Conservation (phyloP, 2,113 vertebrate genomes). For the Corythornis vintsioides region DNA sequence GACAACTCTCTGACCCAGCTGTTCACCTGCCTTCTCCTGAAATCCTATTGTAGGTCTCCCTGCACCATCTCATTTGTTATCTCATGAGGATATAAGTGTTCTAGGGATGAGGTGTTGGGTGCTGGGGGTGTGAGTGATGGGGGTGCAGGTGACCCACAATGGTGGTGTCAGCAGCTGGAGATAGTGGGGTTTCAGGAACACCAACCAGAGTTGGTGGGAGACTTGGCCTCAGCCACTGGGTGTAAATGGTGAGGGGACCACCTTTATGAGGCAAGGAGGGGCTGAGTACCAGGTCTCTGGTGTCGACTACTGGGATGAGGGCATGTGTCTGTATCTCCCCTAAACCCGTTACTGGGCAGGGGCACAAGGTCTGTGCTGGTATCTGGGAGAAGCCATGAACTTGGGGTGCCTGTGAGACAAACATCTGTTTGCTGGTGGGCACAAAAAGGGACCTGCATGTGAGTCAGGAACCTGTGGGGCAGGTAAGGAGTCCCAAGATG, state of each 20-base stretch:
- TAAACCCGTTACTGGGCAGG: neutral
- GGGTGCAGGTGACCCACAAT: neutral
- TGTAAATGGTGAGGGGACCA: fast-evolving
- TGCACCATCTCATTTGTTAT: neutral
- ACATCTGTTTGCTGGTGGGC: neutral
- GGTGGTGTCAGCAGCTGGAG: neutral
- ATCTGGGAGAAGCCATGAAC: neutral
- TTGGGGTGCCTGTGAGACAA: neutral
- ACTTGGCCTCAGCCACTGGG: fast-evolving
- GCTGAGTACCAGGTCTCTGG: neutral
- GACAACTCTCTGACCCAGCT: neutral
- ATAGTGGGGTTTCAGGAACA: neutral
- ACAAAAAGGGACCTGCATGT: neutral
- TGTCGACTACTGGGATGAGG: neutral
- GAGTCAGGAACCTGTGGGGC: neutral
- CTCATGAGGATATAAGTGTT: fast-evolving
- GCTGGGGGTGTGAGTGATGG: fast-evolving
- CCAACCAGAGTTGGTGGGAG: fast-evolving
- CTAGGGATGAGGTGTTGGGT: neutral
- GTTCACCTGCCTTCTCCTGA: neutral
- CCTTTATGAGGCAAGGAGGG: fast-evolving
- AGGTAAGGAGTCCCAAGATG: neutral
- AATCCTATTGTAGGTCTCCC: neutral
- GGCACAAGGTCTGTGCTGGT: fast-evolving
- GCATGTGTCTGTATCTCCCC: neutral